Percentiles rank a stretch among this genome's conserved stretches.
phyloP scores from a whole-genome alignment of 2,797 vertebrate species.

The Percopsis omiscomaycus region DNA sequence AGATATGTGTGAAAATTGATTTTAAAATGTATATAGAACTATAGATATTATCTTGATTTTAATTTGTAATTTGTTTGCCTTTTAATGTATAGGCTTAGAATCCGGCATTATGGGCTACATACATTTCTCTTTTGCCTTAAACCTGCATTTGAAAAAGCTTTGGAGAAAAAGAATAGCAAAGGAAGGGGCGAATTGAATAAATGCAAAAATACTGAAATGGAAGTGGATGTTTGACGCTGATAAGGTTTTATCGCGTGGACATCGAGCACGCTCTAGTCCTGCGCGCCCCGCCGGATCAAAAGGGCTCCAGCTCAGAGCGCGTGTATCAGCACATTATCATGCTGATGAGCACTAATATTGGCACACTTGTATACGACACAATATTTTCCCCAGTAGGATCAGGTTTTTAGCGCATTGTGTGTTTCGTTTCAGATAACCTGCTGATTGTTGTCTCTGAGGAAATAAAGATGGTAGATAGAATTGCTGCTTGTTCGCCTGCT shows the following conservation, averaged over 20 bases:
- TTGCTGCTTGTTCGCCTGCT: too few species aligned
- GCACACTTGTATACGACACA: constrained; percentile 43
- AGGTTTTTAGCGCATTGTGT: constrained; percentile 7
- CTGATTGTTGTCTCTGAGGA: not conserved
- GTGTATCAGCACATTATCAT: constrained; percentile 82
- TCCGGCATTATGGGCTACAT: constrained; percentile 24
- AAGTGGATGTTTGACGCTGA: constrained; percentile 83
- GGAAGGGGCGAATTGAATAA: constrained; percentile 65
- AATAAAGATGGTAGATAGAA: constrained; percentile 19
- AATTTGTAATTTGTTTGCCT: not conserved
- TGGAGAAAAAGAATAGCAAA: constrained; percentile 33
- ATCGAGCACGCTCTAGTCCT: constrained; percentile 67
- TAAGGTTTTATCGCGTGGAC: constrained; percentile 84
- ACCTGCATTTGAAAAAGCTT: constrained; percentile 22
- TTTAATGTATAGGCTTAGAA: constrained; percentile 7
- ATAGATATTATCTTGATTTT: constrained; percentile 20
- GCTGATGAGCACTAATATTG: constrained; percentile 78
- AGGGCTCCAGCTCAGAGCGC: constrained; percentile 81
- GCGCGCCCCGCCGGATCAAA: constrained; percentile 71
- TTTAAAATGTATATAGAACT: too few species aligned
- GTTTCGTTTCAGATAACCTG: constrained; percentile 19
- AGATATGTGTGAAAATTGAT: too few species aligned
- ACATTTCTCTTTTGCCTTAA: constrained; percentile 33
- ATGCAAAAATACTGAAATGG: constrained; percentile 82
- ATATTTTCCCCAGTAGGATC: constrained; percentile 18